A percentile compares a stretch with the other conserved stretches of the same genome.
Evolutionary conservation across 2,113 vertebrate species (phyloP).

Genomic region (Chlamydotis undulata): DNA sequence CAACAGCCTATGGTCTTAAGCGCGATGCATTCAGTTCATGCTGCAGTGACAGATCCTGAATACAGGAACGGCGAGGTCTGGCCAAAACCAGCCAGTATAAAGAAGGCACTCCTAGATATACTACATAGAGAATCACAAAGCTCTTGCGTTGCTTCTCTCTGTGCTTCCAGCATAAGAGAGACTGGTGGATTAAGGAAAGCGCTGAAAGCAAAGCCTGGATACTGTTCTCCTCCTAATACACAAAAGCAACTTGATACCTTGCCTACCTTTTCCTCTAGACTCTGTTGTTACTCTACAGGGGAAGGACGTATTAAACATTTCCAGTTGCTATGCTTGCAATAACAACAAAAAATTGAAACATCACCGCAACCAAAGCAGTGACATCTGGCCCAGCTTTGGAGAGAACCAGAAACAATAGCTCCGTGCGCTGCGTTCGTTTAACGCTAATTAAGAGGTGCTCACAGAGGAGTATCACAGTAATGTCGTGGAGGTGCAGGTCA

Average conservation of each 20-base stretch:
- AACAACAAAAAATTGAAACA: neutral
- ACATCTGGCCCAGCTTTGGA: neutral
- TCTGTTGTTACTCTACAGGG: neutral
- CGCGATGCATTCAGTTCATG: neutral
- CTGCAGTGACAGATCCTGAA: neutral
- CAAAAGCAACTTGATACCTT: neutral
- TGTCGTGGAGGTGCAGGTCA: neutral
- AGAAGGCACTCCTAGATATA: neutral
- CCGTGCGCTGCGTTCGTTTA: neutral
- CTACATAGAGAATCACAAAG: neutral
- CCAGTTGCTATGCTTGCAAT: neutral
- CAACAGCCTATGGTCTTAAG: neutral
- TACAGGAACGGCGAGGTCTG: neutral
- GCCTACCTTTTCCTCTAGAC: neutral
- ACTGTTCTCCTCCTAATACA: neutral
- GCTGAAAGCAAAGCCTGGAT: neutral
- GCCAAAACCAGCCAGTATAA: neutral
- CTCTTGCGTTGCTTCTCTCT: neutral
- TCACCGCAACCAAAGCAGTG: neutral
- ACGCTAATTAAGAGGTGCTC: neutral
- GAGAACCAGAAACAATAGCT: neutral
- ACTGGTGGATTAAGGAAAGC: neutral
- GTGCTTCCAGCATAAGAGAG: neutral
- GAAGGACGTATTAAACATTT: neutral
- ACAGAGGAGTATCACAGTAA: neutral